Base-by-base conservation (phyloP, 1,140 invertebrate genomes). In the Drosophila nebulosa region DNA sequence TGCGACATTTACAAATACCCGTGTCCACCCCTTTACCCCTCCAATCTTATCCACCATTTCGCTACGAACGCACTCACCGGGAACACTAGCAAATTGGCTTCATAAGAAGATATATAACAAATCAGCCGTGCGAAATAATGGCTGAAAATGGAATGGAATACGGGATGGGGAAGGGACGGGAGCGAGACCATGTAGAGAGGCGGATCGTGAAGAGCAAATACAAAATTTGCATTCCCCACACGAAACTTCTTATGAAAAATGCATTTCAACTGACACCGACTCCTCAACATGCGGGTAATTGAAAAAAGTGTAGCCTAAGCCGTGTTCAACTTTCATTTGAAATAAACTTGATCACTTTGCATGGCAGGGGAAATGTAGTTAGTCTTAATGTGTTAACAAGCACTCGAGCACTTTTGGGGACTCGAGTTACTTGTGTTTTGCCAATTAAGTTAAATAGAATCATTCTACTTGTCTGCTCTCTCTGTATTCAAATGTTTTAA, bases 211-310 rank as follows among this genome's bases (percentile, higher is more conserved):
- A 32, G 64, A 24, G 51, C 24, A 21, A 16, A 3, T 21, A n/a
- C 39, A 46, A 65, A 66, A 74, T 66, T 67, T 74, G 32, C 70
- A 74, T 74, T 60, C 24, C 18, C n/a, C n/a, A n/a, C n/a, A n/a
- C n/a, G n/a, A n/a, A n/a, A n/a, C n/a, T n/a, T n/a, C n/a, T n/a
- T n/a, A n/a, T n/a, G n/a, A 65, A 66, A 74, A 74, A 74, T 74
- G 32, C 70, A 74, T 74, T 60, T 30, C 18, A 21, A 14, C 42
- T 32, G 55, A 69, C 26, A 16, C n/a, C n/a, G n/a, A n/a, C n/a
- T n/a, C n/a, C n/a, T n/a, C n/a, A n/a, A n/a, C n/a, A n/a, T n/a
- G 22, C 21, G 32, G 18, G 12, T 14, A 32, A 32, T 32, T 32
- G 30, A 32, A 32, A 32, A 32, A n/a, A n/a, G n/a, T n/a, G n/a